Conservation (phyloP, 2,113 vertebrate genomes). For the Alaudala cheleensis region DNA sequence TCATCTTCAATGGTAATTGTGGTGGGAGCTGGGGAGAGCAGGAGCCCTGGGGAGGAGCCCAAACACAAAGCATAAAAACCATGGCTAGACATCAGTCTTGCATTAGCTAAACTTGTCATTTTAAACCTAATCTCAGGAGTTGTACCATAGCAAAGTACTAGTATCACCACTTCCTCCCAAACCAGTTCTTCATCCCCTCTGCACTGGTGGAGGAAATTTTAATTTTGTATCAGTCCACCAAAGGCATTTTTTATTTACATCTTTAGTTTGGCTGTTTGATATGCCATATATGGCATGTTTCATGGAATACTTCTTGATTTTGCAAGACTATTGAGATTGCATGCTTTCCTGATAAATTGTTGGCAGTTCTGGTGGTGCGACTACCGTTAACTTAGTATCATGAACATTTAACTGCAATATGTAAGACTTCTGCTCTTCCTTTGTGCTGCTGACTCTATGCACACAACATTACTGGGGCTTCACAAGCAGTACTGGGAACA, state of each 20-base stretch:
- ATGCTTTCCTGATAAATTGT: not conserved
- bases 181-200: not conserved
- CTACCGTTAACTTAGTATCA: not conserved
- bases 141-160: rapidly evolving
- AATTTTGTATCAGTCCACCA: not conserved
- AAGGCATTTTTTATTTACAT: not conserved
- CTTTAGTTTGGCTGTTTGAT: not conserved
- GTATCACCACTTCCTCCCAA: not conserved
- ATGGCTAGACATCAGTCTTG: not conserved
- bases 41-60: not conserved
- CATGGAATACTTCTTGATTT: not conserved
- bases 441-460: not conserved
- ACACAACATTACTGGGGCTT: not conserved
- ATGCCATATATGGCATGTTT: not conserved
- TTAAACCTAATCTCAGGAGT: not conserved
- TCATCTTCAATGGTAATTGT: not conserved
- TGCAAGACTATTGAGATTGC: not conserved
- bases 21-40: not conserved
- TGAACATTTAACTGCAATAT: not conserved
- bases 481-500: not conserved
- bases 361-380: not conserved
- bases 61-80: not conserved
- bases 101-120: not conserved
- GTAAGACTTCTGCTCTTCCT: not conserved
- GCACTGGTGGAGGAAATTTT: not conserved